Evolutionary conservation across 1,140 invertebrate species (phyloP).

Genomic region (Lineus longissimus): DNA sequence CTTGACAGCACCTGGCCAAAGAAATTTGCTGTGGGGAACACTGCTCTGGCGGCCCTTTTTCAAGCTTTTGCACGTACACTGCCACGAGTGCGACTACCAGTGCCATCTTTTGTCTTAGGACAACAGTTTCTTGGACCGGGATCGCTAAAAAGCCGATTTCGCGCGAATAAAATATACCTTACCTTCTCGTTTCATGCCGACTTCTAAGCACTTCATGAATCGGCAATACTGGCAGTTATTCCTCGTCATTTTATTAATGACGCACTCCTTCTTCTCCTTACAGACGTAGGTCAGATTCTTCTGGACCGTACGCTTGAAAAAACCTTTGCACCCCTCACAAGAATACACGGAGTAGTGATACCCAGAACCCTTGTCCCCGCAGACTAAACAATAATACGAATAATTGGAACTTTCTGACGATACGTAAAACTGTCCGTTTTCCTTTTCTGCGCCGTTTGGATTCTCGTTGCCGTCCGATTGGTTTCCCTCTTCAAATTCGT

Average conservation of each 20-base stretch:
- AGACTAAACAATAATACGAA: conserved; percentile 45
- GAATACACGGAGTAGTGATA: conserved; percentile 97
- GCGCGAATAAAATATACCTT: conserved; percentile 16
- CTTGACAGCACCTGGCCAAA: no score
- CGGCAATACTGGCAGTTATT: conserved; percentile 91
- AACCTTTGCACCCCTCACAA: conserved; percentile 87
- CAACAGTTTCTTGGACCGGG: no score
- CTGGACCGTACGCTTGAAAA: conserved; percentile 93
- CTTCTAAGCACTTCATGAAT: conserved; percentile 97
- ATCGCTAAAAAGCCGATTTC: neutral
- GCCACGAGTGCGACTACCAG: no score
- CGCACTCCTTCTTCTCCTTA: conserved; percentile 89
- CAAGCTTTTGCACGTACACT: no score
- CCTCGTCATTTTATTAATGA: conserved; percentile 79
- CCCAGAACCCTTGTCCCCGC: conserved; percentile 94
- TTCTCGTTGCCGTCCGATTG: no score
- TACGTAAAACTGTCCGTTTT: no score
- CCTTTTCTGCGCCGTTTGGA: no score
- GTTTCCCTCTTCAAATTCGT: no score
- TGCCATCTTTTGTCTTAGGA: no score
- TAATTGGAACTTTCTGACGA: no score
- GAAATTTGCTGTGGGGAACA: no score
- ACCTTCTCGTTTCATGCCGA: conserved; percentile 99
- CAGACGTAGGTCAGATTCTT: conserved; percentile 97
- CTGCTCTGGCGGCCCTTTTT: no score